These are phyloP conservation scores for Opisthocomus hoazin DNA, from an alignment of 2,113 vertebrate genomes.

Conservation along the genomic window DNA sequence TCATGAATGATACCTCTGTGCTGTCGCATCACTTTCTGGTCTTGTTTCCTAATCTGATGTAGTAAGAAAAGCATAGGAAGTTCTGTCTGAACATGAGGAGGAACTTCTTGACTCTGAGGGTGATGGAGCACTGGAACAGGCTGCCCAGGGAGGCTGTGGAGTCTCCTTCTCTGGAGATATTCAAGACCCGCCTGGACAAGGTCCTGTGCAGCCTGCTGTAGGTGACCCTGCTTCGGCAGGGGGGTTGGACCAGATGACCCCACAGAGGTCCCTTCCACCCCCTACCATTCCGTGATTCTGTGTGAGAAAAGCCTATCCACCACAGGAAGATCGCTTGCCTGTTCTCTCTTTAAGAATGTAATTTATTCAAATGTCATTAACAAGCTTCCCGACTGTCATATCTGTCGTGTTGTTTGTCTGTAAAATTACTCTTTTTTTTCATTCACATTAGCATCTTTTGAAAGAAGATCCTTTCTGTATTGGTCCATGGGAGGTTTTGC, in stretches of 20 bases:
- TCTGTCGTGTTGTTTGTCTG: not conserved
- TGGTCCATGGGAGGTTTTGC: not conserved
- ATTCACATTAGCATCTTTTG: not conserved
- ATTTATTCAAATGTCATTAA: not conserved
- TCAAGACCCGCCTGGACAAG: too few relatives aligned
- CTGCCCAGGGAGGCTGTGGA: too few relatives aligned
- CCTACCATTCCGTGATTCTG: too few relatives aligned
- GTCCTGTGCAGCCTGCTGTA: too few relatives aligned
- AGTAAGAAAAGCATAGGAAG: too few relatives aligned
- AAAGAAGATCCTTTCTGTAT: not conserved
- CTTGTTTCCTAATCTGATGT: not conserved
- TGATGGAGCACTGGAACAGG: too few relatives aligned
- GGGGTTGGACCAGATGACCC: too few relatives aligned
- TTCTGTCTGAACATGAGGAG: too few relatives aligned
- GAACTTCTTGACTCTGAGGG: too few relatives aligned
- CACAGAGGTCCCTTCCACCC: too few relatives aligned
- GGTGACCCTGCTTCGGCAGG: too few relatives aligned
- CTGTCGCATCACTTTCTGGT: not conserved
- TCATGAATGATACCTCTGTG: not conserved
- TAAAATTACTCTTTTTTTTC: not conserved
- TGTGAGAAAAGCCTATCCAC: not conserved
- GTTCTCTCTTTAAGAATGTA: not conserved
- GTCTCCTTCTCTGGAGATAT: too few relatives aligned
- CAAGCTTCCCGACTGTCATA: not conserved
- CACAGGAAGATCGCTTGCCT: not conserved